phyloP scores from a whole-genome alignment of 2,888 invertebrate genomes.

The Cheiracanthium punctorium region DNA sequence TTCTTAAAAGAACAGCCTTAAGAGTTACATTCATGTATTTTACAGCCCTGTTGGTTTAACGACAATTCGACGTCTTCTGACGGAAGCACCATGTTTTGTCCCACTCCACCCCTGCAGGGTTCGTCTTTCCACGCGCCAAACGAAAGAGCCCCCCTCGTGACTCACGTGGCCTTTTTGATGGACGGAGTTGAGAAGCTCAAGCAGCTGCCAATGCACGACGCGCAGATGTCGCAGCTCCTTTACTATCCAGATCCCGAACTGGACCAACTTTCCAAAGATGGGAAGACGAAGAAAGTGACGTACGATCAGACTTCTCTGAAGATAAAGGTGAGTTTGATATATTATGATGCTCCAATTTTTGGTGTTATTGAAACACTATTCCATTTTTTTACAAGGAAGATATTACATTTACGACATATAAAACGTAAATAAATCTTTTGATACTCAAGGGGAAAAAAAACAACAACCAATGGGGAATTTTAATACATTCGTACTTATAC shows the following conservation, averaged over 20 bases:
- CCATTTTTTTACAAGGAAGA: too few relatives aligned
- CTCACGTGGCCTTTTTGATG: conserved; percentile 74
- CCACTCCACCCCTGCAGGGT: conserved; percentile 71
- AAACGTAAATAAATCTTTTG: too few relatives aligned
- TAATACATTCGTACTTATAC: too few relatives aligned
- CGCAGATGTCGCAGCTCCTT: conserved; percentile 72
- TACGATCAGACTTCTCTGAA: conserved; percentile 72
- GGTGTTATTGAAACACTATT: not conserved
- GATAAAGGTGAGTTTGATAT: conserved; percentile 70
- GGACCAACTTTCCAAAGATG: conserved; percentile 71
- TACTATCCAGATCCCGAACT: conserved; percentile 75
- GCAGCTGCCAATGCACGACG: conserved; percentile 69
- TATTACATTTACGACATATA: too few relatives aligned
- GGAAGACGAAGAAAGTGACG: conserved; percentile 71
- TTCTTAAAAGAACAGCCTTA: too few relatives aligned
- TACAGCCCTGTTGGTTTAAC: conserved; percentile 43
- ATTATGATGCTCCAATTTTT: not conserved
- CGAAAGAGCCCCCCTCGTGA: conserved; percentile 71
- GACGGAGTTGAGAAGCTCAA: conserved; percentile 74
- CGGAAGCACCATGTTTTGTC: conserved; percentile 74
- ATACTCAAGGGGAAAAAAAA: too few relatives aligned
- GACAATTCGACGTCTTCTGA: not conserved
- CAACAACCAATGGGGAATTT: too few relatives aligned
- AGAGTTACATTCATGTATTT: too few relatives aligned
- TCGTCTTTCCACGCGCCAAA: conserved; percentile 62